A percentile compares a stretch with the other conserved stretches of the same genome.
Evolutionary conservation across 2,113 vertebrate species (phyloP).

Genomic region (Oryzias curvinotus): DNA sequence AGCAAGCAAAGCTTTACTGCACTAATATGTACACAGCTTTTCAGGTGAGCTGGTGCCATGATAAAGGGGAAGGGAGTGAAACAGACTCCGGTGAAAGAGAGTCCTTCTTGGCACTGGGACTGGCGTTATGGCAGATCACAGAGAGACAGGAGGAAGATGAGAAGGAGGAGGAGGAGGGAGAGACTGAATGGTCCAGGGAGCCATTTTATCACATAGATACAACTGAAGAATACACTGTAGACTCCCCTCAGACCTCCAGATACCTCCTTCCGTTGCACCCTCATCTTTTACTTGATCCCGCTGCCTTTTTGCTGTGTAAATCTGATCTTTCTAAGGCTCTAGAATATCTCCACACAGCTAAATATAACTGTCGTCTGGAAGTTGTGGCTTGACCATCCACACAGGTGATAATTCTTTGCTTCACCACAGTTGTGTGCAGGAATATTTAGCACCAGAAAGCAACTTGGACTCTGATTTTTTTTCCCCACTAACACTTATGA

Average conservation of each 20-base stretch:
- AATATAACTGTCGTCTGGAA: constrained; percentile 36
- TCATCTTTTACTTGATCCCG: constrained; percentile 40
- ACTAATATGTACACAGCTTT: constrained; percentile 72
- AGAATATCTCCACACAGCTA: constrained; percentile 40
- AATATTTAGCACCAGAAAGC: constrained; percentile 59
- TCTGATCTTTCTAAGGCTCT: constrained; percentile 48
- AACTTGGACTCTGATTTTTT: constrained; percentile 40
- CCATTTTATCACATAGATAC: constrained; percentile 48
- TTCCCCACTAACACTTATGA: constrained; percentile 11
- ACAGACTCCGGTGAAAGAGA: constrained; percentile 55
- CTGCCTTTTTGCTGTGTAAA: constrained; percentile 38
- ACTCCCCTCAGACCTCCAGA: constrained; percentile 21
- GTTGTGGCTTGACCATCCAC: constrained; percentile 37
- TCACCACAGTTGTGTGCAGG: constrained; percentile 31
- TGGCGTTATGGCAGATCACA: constrained; percentile 38
- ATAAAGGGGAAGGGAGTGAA: constrained; percentile 43
- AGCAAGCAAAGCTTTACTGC: constrained; percentile 63
- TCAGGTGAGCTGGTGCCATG: constrained; percentile 40
- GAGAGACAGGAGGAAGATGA: constrained; percentile 34
- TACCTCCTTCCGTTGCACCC: constrained; percentile 20
- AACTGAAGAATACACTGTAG: constrained; percentile 26
- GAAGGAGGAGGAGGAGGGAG: constrained; percentile 12
- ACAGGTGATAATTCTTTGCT: constrained; percentile 19
- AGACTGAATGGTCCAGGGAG: constrained; percentile 24
- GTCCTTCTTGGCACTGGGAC: constrained; percentile 66